Percentiles rank a stretch among this genome's conserved stretches.
These are phyloP conservation scores for Theretra japonica DNA, from an alignment of 2,888 invertebrate genomes.

Conservation along the genomic window DNA sequence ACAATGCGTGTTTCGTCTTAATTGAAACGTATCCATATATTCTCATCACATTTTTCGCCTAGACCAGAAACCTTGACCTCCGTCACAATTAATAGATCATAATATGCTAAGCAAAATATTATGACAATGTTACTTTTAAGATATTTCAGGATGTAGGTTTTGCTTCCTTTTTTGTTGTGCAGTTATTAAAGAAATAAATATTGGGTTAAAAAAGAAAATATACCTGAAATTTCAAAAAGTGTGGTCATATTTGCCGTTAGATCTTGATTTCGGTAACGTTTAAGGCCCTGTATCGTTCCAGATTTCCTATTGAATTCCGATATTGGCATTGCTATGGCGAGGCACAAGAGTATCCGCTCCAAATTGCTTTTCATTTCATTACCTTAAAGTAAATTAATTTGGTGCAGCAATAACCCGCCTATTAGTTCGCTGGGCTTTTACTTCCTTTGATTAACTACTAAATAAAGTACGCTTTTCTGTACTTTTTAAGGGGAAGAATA, in stretches of 20 bases:
- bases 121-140: neutral
- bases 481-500: no score
- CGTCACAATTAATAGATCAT: no score
- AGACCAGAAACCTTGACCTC: no score
- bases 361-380: conserved; percentile 45
- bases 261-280: conserved; percentile 48
- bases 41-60: no score
- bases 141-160: neutral
- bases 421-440: neutral
- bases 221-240: conserved; percentile 6
- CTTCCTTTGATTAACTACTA: neutral
- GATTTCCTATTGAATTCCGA: conserved; percentile 58
- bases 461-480: no score
- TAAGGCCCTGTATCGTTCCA: conserved; percentile 46
- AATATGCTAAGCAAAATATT: no score
- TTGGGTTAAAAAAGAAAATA: neutral
- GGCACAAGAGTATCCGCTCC: conserved; percentile 41
- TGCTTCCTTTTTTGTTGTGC: neutral
- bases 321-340: conserved; percentile 54
- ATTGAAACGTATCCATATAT: no score
- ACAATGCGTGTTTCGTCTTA: no score
- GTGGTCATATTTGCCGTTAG: conserved; percentile 33
- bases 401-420: neutral
- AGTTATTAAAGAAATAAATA: neutral
- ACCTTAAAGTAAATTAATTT: conserved; percentile 35